Conservation (phyloP, 2,797 vertebrate species). For the Thamnophis elegans region DNA sequence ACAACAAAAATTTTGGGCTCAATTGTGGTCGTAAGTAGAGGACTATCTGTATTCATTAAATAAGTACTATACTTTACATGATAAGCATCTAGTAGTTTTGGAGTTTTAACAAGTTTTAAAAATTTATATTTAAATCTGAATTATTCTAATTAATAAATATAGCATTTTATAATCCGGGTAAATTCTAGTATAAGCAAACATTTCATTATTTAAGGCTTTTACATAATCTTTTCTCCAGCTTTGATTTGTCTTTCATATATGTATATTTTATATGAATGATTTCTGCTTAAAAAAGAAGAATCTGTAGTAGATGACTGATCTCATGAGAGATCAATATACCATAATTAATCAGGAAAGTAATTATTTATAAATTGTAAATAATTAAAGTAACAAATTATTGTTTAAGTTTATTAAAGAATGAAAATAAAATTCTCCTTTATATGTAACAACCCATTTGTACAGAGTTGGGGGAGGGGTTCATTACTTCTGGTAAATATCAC, state of each 20-base stretch:
- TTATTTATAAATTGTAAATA: neutral
- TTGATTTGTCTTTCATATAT: neutral
- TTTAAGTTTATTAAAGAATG: neutral
- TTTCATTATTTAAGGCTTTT: neutral
- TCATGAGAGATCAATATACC: neutral
- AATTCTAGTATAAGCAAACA: neutral
- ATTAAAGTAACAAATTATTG: neutral
- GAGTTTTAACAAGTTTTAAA: neutral
- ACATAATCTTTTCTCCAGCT: neutral
- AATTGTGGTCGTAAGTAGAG: no score
- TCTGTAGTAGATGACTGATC: neutral
- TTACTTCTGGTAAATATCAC: neutral
- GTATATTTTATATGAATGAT: neutral
- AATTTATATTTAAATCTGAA: neutral
- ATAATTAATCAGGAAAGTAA: neutral
- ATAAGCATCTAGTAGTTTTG: neutral
- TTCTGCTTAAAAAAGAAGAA: neutral
- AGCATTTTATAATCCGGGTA: neutral
- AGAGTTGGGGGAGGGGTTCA: neutral
- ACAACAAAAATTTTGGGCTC: no score
- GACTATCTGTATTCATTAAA: conserved; percentile 7
- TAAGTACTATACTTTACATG: neutral
- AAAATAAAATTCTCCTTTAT: neutral
- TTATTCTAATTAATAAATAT: neutral
- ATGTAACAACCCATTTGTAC: neutral